Evolutionary conservation across 2,888 invertebrate genomes (phyloP), one percentile per base, ranked within the genome.

Genomic region (Encarsia formosa): DNA sequence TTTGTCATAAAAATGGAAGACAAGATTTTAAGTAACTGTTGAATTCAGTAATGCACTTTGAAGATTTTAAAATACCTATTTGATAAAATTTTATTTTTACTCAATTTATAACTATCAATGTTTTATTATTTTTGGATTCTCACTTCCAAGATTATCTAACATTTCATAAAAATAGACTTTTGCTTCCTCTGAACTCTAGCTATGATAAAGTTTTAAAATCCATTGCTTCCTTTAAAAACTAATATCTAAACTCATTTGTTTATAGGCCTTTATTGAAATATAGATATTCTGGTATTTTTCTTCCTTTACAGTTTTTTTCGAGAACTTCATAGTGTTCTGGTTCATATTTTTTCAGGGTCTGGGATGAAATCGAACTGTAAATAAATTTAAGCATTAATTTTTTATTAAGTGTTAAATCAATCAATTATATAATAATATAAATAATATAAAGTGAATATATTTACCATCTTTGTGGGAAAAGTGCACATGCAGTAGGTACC

Each of bases 211-310:
- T 40, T 48, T 26, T 23, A n/a, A n/a, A n/a, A 49, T 46, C 39
- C 52, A 50, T 56, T 56, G 43, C 47, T 48, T 47, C 40, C 34
- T n/a, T 23, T 26, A 49, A 49, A 47, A 47, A 22, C 16, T 46
- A 40, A 38, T 50, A 19, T 38, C 15, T n/a, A n/a, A n/a, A 34
- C 29, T 43, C 34, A 26, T 22, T 43, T 46, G 11, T 52, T 84
- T 86, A 92, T 63, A 92, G 77, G 22, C 93, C 93, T 73, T 93
- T 93, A 76, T 93, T 93, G 75, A 92, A 93, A 74, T 88, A 93
- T 0, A 93, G 84, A 38, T 79, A 79, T 49, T 79, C 75, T 0
- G 92, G 92, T 19, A 88, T 77, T 49, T 83, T 81, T 2, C 69
- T 68, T 6, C 81, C 84, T 45, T 78, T 77, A 0, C 80, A 81